Conservation (phyloP, 1,140 invertebrate genomes). For the Drosophila parvula region DNA sequence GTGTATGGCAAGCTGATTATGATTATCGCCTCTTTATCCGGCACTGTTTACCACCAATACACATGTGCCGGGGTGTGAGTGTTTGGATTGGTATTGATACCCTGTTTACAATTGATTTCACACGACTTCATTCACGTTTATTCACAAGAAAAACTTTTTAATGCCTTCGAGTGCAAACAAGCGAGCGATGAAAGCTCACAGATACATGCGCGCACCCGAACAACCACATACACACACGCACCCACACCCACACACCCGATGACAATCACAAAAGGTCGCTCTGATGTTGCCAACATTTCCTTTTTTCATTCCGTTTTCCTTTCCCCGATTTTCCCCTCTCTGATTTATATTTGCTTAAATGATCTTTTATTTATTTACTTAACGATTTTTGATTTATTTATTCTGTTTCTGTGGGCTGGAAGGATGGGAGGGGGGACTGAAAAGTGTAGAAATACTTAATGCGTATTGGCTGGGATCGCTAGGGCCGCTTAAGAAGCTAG, state of each 20-base stretch:
- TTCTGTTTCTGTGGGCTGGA: neutral
- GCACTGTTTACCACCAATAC: conserved; percentile 22
- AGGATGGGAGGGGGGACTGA: neutral
- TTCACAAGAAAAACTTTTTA: conserved; percentile 76
- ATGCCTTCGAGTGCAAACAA: conserved; percentile 74
- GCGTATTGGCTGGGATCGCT: neutral
- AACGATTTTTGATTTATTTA: conserved; percentile 66
- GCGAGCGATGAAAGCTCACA: conserved; percentile 54
- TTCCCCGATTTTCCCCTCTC: conserved; percentile 5
- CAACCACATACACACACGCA: conserved; percentile 2
- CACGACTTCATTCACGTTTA: conserved; percentile 74
- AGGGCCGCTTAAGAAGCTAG: conserved; percentile 7
- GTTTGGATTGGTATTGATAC: conserved; percentile 71
- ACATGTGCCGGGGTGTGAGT: conserved; percentile 16
- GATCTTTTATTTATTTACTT: conserved; percentile 74
- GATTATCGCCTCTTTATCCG: conserved; percentile 62
- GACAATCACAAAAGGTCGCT: conserved; percentile 46
- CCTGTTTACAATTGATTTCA: conserved; percentile 78
- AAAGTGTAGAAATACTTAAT: neutral
- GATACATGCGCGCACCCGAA: conserved; percentile 11
- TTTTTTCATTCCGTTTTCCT: conserved; percentile 26
- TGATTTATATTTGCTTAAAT: conserved; percentile 67
- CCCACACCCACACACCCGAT: neutral
- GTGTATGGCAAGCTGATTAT: conserved; percentile 59
- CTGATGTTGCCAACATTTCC: conserved; percentile 35